Evolutionary conservation across 2,797 vertebrate species (phyloP), one percentile per base, ranked within the genome.

Genomic region (Pteronotus mesoamericanus): DNA sequence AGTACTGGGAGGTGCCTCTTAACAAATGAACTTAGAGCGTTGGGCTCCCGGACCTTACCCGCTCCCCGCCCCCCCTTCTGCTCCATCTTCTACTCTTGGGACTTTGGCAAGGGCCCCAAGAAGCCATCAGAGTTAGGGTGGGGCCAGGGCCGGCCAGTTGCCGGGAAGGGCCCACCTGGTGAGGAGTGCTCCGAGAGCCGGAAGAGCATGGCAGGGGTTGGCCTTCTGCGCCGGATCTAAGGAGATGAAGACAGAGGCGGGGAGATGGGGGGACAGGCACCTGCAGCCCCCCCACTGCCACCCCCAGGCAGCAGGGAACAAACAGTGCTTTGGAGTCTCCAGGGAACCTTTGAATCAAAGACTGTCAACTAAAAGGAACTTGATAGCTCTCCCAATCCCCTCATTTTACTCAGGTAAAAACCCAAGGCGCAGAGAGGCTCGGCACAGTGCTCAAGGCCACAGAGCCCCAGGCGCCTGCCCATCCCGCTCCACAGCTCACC

Each of bases 201-300:
- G 98, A 99, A 99, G 93, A 99, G 98, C 86, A 99, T 99, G 94
- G 99, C 99, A 0, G 99, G 99, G 9, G 99, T 99, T n/a, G 99
- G 99, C 97, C 99, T 99, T 97, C 99, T 98, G 97, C 99, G 99
- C 29, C 99, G 99, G 97, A 99, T 99, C 99, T 99, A 95, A 86
- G 75, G 51, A 90, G 71, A 82, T 3, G 46, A 51, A 90, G 42
- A 75, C 72, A 90, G 69, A 77, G n/a, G 78, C 14, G 39, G 18
- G 34, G 32, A n/a, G 15, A n/a, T 5, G 39, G 53, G 14, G 82
- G 59, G 55, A 72, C 44, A n/a, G 57, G 84, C 59, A 26, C 80
- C 82, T 53, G 80, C 77, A 37, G 69, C 75, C 21, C 42, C 39
- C 29, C 9, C n/a, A 2, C 44, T 26, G 22, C 9, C 19, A 7